Evolutionary conservation across 2,888 invertebrate species (phyloP).

Genomic region (Zeuzera pyrina): DNA sequence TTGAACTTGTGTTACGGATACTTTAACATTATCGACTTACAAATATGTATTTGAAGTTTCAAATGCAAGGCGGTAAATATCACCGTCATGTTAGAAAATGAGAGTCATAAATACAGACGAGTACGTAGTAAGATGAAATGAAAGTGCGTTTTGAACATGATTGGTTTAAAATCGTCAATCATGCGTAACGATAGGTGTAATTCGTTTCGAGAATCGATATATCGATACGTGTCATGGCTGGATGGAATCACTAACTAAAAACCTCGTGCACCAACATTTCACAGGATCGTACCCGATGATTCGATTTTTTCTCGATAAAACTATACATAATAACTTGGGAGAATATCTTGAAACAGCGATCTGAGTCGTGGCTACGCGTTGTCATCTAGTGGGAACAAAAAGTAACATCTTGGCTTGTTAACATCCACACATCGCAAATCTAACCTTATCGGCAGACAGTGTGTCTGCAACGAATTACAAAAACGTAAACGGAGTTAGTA

Average conservation of each 20-base stretch:
- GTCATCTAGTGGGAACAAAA: slow-evolving; percentile 4
- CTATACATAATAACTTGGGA: slow-evolving; percentile 1
- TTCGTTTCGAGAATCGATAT: slow-evolving; percentile 5
- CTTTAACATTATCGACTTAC: no score
- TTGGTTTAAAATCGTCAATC: slow-evolving; percentile 4
- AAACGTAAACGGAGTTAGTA: slow-evolving; percentile 12
- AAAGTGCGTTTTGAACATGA: not conserved
- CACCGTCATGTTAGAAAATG: no score
- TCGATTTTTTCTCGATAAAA: not conserved
- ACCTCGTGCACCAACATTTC: no score
- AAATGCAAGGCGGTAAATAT: no score
- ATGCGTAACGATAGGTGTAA: slow-evolving; percentile 7
- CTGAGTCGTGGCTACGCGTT: not conserved
- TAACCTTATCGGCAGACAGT: slow-evolving; percentile 18
- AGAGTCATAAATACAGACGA: no score
- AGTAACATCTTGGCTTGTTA: slow-evolving; percentile 8
- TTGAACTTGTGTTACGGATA: no score
- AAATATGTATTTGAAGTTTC: no score
- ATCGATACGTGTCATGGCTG: not conserved
- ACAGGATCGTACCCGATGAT: not conserved
- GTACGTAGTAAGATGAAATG: no score
- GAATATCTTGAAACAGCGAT: slow-evolving; percentile 1
- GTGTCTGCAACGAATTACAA: slow-evolving; percentile 14
- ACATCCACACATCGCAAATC: slow-evolving; percentile 18
- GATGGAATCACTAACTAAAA: no score